phyloP scores from a whole-genome alignment of 2,113 vertebrate species.

The Clarias macrocephalus region DNA sequence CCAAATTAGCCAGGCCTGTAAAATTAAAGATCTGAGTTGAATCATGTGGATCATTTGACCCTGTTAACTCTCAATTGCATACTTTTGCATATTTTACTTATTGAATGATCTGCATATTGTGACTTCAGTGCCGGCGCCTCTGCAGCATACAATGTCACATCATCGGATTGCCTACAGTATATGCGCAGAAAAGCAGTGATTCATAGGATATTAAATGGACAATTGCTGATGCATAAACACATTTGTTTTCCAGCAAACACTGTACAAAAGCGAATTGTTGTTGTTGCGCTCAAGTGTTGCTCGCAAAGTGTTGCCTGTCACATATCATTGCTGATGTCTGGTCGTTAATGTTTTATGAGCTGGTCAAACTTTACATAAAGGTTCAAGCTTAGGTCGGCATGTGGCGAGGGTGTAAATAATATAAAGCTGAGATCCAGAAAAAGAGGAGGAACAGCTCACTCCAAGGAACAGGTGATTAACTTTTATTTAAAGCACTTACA shows the following conservation, averaged over 20 bases:
- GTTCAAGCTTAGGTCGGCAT: not conserved
- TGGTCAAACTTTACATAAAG: slow-evolving; percentile 31
- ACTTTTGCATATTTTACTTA: not conserved
- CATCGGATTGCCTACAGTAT: not conserved
- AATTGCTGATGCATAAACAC: not conserved
- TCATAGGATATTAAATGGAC: slow-evolving; percentile 5
- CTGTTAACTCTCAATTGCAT: not conserved
- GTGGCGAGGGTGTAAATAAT: slow-evolving; percentile 34
- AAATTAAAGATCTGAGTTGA: slow-evolving; percentile 26
- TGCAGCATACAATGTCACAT: not conserved
- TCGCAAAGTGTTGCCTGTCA: not conserved
- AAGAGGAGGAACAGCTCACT: slow-evolving; percentile 3
- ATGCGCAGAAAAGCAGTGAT: not conserved
- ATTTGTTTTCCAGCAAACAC: not conserved
- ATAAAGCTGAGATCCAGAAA: slow-evolving; percentile 29
- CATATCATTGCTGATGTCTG: slow-evolving; percentile 26
- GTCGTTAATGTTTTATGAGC: slow-evolving; percentile 34
- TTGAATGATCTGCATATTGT: not conserved
- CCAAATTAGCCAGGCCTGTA: slow-evolving; percentile 24
- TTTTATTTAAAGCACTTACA: slow-evolving; percentile 45
- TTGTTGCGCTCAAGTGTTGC: not conserved
- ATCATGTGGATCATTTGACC: slow-evolving; percentile 3
- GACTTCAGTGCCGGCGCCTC: not conserved
- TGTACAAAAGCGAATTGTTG: not conserved
- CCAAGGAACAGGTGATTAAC: slow-evolving; percentile 38